These are phyloP conservation scores for Lacanobia wlatinum DNA, from an alignment of 2,888 invertebrate genomes.

Conservation along the genomic window DNA sequence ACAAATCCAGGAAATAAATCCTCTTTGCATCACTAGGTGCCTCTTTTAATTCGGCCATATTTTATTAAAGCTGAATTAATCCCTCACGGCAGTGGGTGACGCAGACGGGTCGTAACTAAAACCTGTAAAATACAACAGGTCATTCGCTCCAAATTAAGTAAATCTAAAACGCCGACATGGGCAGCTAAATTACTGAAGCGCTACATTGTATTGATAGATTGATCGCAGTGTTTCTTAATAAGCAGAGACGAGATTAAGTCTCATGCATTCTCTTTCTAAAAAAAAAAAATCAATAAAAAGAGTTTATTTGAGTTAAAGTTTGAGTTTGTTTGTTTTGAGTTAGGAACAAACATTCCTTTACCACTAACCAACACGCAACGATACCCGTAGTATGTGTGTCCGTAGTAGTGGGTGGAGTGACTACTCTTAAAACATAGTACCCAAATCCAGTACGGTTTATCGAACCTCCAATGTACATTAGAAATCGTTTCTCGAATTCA, in stretches of 20 bases:
- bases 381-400: no score
- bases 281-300: no score
- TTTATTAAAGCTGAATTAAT: conserved; percentile 11
- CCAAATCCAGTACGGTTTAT: conserved; percentile 3
- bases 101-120: conserved; percentile 1
- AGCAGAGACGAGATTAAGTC: background rate
- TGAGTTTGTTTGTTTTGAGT: no score
- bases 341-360: no score
- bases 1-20: conserved; percentile 3
- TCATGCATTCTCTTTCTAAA: background rate
- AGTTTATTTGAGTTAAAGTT: no score
- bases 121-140: conserved; percentile 3
- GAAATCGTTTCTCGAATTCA: conserved; percentile 11
- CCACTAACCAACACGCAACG: no score
- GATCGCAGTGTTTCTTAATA: background rate
- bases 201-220: background rate
- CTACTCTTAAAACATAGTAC: background rate
- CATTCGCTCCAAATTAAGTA: background rate
- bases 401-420: no score
- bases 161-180: conserved; percentile 1
- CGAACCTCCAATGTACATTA: background rate
- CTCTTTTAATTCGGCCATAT: conserved; percentile 11
- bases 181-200: background rate
- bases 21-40: background rate
- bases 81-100: conserved; percentile 2